Evolutionary conservation across 1,140 invertebrate species (phyloP).

Genomic region (Mesaphorura yosii): DNA sequence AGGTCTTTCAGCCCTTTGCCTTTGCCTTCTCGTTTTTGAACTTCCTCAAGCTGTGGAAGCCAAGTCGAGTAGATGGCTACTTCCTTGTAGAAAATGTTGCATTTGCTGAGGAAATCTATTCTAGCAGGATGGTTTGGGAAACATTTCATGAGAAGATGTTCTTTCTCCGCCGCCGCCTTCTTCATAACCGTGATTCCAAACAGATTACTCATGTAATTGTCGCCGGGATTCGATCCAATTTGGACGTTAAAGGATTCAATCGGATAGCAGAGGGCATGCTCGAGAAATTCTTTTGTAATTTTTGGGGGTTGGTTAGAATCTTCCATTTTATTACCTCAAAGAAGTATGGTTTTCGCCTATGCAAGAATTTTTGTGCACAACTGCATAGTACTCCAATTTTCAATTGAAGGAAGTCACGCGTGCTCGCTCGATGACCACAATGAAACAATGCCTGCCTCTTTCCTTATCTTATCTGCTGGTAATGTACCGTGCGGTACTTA

Average conservation of each 20-base stretch:
- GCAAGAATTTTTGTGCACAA: too few relatives aligned
- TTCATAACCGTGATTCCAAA: constrained; percentile 31
- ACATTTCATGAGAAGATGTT: constrained; percentile 14
- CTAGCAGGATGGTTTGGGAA: constrained; percentile 17
- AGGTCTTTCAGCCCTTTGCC: background rate
- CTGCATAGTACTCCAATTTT: too few relatives aligned
- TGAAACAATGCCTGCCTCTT: too few relatives aligned
- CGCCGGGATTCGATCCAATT: constrained; percentile 38
- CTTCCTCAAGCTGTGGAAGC: constrained; percentile 9
- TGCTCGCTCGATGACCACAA: too few relatives aligned
- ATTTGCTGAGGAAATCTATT: constrained; percentile 13
- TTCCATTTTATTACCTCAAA: background rate
- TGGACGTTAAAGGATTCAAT: constrained; percentile 34
- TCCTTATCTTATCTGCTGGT: too few relatives aligned
- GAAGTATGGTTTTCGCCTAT: too few relatives aligned
- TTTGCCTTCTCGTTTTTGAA: background rate
- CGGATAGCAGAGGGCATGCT: constrained; percentile 7
- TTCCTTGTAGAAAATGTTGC: constrained; percentile 22
- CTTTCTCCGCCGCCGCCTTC: background rate
- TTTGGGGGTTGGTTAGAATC: background rate
- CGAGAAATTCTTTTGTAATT: constrained; percentile 19
- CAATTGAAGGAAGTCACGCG: too few relatives aligned
- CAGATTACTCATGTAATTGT: constrained; percentile 42
- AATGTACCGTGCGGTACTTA: too few relatives aligned
- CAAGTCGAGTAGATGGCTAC: constrained; percentile 10